Percentiles rank a stretch among this genome's conserved stretches.
Evolutionary conservation across 2,113 vertebrate species (phyloP).

Genomic region (Macrotis lagotis): DNA sequence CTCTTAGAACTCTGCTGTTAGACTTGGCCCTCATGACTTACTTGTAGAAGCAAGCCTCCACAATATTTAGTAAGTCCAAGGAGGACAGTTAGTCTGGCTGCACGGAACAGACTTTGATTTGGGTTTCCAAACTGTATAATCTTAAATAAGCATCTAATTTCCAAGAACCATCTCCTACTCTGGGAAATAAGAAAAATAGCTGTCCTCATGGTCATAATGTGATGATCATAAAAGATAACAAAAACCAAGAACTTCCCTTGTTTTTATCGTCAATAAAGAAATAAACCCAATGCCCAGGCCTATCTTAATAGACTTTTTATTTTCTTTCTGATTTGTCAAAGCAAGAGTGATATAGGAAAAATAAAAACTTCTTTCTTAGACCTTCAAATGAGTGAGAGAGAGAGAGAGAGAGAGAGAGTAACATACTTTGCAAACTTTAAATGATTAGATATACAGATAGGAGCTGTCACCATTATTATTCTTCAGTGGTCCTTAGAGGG

Average conservation of each 20-base stretch:
- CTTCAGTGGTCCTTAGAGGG: not conserved
- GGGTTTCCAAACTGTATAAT: not conserved
- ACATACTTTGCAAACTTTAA: too few relatives aligned
- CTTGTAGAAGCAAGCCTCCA: not conserved
- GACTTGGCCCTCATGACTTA: conserved; percentile 6
- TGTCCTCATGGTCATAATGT: not conserved
- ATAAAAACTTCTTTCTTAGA: not conserved
- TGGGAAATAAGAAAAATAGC: not conserved
- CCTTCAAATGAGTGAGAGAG: too few relatives aligned
- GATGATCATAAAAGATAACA: not conserved
- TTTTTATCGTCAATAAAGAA: not conserved
- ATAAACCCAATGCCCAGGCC: not conserved
- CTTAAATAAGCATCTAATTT: not conserved
- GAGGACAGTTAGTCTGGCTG: not conserved
- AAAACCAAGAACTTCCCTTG: not conserved
- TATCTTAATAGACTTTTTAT: not conserved
- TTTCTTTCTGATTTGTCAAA: not conserved
- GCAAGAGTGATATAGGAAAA: not conserved
- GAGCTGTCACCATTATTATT: too few relatives aligned
- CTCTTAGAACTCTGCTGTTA: not conserved
- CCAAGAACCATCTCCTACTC: not conserved
- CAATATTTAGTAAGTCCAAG: conserved; percentile 11
- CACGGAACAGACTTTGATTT: not conserved
- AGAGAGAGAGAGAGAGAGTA: too few relatives aligned
- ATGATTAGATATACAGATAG: too few relatives aligned